phyloP scores from a whole-genome alignment of 2,797 vertebrate species.

The Betta splendens region DNA sequence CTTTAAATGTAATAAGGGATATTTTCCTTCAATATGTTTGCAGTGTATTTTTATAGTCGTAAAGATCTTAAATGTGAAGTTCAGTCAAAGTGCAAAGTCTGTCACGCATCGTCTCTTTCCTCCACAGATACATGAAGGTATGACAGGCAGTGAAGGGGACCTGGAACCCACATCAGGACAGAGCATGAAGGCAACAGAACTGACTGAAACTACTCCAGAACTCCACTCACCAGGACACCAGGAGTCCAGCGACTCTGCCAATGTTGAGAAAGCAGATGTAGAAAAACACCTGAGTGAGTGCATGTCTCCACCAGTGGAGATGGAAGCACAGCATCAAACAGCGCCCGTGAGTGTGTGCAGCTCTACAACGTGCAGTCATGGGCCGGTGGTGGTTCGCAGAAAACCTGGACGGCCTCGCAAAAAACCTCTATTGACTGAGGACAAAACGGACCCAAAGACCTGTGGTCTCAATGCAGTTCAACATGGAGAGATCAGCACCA shows the following conservation, averaged over 20 bases:
- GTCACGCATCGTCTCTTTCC: not conserved
- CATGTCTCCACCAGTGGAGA: conserved; percentile 10
- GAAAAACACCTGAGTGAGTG: conserved; percentile 13
- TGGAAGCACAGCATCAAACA: conserved; percentile 25
- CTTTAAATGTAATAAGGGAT: not conserved
- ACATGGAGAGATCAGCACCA: conserved; percentile 39
- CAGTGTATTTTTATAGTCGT: too few relatives aligned
- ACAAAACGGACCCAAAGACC: not conserved
- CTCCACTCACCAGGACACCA: conserved; percentile 18
- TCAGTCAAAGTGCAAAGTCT: not conserved
- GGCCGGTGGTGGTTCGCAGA: conserved; percentile 13
- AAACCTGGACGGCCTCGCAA: conserved; percentile 61
- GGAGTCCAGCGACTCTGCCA: conserved; percentile 13
- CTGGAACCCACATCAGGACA: conserved; percentile 24
- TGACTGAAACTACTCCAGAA: conserved; percentile 18
- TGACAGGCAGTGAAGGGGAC: conserved; percentile 38
- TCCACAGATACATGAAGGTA: conserved; percentile 47
- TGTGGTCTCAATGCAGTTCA: conserved; percentile 26
- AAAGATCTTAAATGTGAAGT: too few relatives aligned
- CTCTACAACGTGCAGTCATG: conserved; percentile 31
- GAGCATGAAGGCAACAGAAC: conserved; percentile 37
- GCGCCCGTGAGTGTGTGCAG: conserved; percentile 24
- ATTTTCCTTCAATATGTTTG: not conserved
- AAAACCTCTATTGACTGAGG: conserved; percentile 6
- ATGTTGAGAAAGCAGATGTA: conserved; percentile 13